phyloP scores from a whole-genome alignment of 2,113 vertebrate species.

The Pygoscelis antarcticus region DNA sequence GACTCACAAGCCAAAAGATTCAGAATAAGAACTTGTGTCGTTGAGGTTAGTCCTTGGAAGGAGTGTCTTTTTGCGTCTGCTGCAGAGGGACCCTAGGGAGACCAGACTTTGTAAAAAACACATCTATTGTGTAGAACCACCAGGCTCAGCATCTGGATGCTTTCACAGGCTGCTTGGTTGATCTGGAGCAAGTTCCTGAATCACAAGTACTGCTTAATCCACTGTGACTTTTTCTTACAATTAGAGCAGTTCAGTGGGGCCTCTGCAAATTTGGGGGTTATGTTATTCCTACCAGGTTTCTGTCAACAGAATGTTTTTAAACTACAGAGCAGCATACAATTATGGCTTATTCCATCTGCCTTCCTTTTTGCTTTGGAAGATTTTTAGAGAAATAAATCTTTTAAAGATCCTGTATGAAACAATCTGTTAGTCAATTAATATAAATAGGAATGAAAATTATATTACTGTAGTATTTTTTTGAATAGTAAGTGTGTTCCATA shows the following conservation, averaged over 20 bases:
- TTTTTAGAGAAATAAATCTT: conserved; percentile 61
- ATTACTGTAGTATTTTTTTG: conserved; percentile 48
- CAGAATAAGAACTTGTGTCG: neutral
- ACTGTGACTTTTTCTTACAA: neutral
- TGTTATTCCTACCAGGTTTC: neutral
- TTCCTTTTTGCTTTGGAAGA: conserved; percentile 43
- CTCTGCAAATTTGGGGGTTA: neutral
- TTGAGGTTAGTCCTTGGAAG: neutral
- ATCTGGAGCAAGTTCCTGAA: neutral
- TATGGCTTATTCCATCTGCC: conserved; percentile 33
- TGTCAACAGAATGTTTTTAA: conserved; percentile 13
- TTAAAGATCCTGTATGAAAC: conserved; percentile 35
- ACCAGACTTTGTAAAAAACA: neutral
- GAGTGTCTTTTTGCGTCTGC: neutral
- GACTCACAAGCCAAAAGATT: neutral
- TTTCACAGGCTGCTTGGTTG: neutral
- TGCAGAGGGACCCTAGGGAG: neutral
- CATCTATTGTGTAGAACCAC: neutral
- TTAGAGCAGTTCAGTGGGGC: neutral
- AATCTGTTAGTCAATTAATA: conserved; percentile 67
- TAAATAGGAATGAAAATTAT: conserved; percentile 59
- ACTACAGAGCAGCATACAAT: neutral
- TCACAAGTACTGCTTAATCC: neutral
- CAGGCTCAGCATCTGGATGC: neutral
- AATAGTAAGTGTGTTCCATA: conserved; percentile 57